A percentile compares a stretch with the other conserved stretches of the same genome.
phyloP scores from a whole-genome alignment of 2,113 vertebrate genomes.

The Lanius collurio region DNA sequence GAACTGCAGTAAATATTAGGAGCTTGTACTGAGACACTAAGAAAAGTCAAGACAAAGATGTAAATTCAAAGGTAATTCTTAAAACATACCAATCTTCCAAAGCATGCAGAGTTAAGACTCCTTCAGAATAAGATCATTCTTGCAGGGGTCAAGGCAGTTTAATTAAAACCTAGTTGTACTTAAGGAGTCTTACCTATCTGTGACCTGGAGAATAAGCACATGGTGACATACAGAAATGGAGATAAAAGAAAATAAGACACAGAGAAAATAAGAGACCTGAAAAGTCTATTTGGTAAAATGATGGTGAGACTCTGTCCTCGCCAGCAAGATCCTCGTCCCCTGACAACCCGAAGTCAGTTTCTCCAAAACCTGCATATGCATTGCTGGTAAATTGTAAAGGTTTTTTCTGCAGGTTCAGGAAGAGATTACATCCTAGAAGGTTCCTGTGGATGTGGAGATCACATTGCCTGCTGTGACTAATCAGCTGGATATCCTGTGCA shows the following conservation, averaged over 20 bases:
- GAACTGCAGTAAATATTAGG: not conserved
- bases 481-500: conserved; percentile 26
- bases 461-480: conserved; percentile 11
- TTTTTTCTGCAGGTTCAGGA: not conserved
- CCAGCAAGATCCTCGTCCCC: not conserved
- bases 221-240: not conserved
- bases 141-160: not conserved
- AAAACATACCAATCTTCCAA: not conserved
- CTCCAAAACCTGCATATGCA: not conserved
- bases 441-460: conserved; percentile 14
- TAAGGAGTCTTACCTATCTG: not conserved
- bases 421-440: not conserved
- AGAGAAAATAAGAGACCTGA: not conserved
- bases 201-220: not conserved
- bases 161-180: not conserved
- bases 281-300: not conserved
- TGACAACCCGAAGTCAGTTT: not conserved
- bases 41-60: not conserved
- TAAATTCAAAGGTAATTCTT: not conserved
- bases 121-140: not conserved
- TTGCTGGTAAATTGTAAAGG: not conserved
- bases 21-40: not conserved
- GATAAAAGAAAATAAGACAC: not conserved
- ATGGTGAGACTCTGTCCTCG: not conserved
- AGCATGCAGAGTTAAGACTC: not conserved